Evolutionary conservation across 1,140 invertebrate genomes (phyloP).

Genomic region (Apolygus lucorum): DNA sequence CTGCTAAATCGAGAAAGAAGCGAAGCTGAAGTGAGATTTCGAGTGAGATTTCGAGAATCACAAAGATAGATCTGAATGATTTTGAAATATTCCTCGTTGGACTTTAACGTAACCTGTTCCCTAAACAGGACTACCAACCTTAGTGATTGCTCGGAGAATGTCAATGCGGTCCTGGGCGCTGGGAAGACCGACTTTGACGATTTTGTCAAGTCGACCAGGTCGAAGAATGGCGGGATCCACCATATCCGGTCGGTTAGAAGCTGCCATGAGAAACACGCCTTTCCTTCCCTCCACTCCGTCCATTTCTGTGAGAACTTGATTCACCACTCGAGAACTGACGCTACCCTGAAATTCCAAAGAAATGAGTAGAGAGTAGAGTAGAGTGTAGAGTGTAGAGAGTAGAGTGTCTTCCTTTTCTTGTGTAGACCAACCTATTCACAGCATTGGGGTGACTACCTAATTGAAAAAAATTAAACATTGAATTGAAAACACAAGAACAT

Average conservation of each 20-base stretch:
- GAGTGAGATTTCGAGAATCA: too few relatives aligned
- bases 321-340: slow-evolving; percentile 76
- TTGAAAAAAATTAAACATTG: too few relatives aligned
- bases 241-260: slow-evolving; percentile 94
- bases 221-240: slow-evolving; percentile 85
- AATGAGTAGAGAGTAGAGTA: too few relatives aligned
- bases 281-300: slow-evolving; percentile 85
- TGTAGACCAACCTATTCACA: too few relatives aligned
- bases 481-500: too few relatives aligned
- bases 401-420: too few relatives aligned
- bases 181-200: slow-evolving; percentile 90
- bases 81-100: too few relatives aligned
- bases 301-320: slow-evolving; percentile 97
- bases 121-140: slow-evolving; percentile 53
- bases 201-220: slow-evolving; percentile 88
- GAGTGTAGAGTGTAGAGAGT: too few relatives aligned
- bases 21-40: not conserved
- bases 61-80: too few relatives aligned
- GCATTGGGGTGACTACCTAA: too few relatives aligned
- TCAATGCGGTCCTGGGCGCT: slow-evolving; percentile 67
- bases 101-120: too few relatives aligned
- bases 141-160: slow-evolving; percentile 84
- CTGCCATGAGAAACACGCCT: slow-evolving; percentile 89
- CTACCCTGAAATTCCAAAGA: slow-evolving; percentile 50
- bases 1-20: not conserved